Conservation (phyloP, 2,888 invertebrate genomes). For the Exephanes ischioxanthus region DNA sequence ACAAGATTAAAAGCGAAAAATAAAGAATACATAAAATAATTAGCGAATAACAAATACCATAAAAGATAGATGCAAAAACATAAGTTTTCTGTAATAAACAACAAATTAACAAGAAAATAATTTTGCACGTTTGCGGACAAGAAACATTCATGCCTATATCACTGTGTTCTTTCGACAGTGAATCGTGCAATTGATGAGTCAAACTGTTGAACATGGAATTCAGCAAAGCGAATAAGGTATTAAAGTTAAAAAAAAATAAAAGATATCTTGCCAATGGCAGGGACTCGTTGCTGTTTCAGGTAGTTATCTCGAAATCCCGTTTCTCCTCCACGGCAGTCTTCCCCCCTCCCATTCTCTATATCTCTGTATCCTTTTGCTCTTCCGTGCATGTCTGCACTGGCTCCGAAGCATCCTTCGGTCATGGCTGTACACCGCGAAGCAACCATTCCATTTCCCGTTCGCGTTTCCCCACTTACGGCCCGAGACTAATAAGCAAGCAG, state of each 20-base stretch:
- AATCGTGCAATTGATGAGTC: too few relatives aligned
- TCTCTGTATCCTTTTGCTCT: not conserved
- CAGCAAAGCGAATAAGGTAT: not conserved
- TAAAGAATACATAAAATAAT: too few relatives aligned
- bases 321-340: constrained; percentile 6
- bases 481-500: constrained; percentile 47
- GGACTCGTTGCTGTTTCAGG: not conserved
- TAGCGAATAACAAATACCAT: too few relatives aligned
- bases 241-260: not conserved
- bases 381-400: constrained; percentile 6
- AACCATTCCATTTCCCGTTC: constrained; percentile 44
- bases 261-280: constrained; percentile 21
- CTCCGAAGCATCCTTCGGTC: constrained; percentile 1
- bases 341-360: not conserved
- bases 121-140: too few relatives aligned
- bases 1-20: too few relatives aligned
- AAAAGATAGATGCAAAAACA: too few relatives aligned
- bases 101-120: too few relatives aligned
- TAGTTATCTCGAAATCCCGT: constrained; percentile 36
- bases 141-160: too few relatives aligned
- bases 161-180: too few relatives aligned
- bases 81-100: too few relatives aligned
- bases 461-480: constrained; percentile 24
- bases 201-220: not conserved
- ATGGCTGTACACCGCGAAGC: constrained; percentile 6